These are phyloP conservation scores for Graphium colonna DNA, from an alignment of 2,888 invertebrate genomes.

Conservation along the genomic window DNA sequence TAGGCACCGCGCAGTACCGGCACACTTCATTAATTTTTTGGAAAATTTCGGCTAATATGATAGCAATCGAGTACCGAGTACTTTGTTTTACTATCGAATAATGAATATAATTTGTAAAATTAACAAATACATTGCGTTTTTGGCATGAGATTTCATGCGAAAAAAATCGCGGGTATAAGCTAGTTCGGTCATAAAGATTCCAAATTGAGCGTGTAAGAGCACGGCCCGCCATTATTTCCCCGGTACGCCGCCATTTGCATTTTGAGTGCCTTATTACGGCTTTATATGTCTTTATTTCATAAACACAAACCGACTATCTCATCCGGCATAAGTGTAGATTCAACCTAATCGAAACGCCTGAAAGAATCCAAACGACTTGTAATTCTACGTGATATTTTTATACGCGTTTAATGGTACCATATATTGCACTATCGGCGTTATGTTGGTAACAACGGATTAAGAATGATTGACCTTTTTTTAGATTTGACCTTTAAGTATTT, in stretches of 20 bases:
- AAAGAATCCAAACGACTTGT: background rate
- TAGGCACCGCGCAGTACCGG: too few relatives aligned
- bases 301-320: background rate
- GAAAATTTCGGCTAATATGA: too few relatives aligned
- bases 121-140: too few relatives aligned
- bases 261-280: constrained; percentile 8
- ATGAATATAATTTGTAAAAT: too few relatives aligned
- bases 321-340: background rate
- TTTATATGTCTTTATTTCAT: constrained; percentile 11
- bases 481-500: background rate
- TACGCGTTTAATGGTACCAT: background rate
- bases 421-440: background rate
- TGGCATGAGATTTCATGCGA: too few relatives aligned
- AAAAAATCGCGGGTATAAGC: too few relatives aligned
- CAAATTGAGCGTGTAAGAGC: background rate
- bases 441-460: background rate
- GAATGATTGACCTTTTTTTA: constrained; percentile 1
- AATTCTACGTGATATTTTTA: background rate
- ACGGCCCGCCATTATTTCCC: background rate
- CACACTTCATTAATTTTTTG: too few relatives aligned
- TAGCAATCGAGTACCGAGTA: too few relatives aligned
- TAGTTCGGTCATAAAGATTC: too few relatives aligned
- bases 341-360: background rate
- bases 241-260: constrained; percentile 12
- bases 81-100: too few relatives aligned